These are phyloP conservation scores for Drosophila picticornis DNA, from an alignment of 2,888 invertebrate species.

Conservation along the genomic window DNA sequence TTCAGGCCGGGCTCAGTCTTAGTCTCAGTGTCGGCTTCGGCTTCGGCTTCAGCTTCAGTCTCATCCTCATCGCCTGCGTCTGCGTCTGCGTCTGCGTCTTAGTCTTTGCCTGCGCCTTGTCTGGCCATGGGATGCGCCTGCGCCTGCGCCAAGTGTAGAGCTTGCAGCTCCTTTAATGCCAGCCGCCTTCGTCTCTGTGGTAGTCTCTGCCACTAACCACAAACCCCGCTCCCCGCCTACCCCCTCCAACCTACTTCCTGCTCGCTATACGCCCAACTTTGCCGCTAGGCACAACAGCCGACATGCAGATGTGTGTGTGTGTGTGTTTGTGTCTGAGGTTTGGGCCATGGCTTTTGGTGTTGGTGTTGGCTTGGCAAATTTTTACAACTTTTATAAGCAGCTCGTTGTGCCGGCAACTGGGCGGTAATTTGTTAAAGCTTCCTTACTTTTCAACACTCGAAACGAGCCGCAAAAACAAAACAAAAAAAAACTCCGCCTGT, in stretches of 20 bases:
- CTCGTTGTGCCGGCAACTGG: conserved; percentile 70
- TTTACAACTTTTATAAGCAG: conserved; percentile 74
- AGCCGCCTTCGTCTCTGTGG: conserved; percentile 39
- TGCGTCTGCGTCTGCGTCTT: neutral
- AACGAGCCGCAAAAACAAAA: conserved; percentile 31
- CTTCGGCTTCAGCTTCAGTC: neutral
- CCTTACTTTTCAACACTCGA: conserved; percentile 84
- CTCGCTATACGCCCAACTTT: conserved; percentile 50
- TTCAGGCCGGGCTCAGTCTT: conserved; percentile 13
- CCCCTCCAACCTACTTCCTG: neutral
- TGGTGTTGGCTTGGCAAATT: conserved; percentile 69
- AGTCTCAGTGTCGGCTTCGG: neutral
- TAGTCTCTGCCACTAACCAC: neutral
- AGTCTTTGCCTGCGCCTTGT: conserved; percentile 8
- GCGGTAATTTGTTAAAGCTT: conserved; percentile 85
- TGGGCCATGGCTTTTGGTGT: conserved; percentile 35
- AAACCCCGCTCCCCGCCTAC: neutral
- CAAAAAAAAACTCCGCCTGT: neutral
- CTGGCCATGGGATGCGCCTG: conserved; percentile 52
- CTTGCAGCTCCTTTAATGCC: conserved; percentile 73
- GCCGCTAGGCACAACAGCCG: conserved; percentile 67
- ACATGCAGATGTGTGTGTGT: conserved; percentile 42
- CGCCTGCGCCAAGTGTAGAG: conserved; percentile 62
- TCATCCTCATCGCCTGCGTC: neutral
- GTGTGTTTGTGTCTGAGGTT: conserved; percentile 16